These are phyloP conservation scores for Tetanocera ferruginea DNA, from an alignment of 2,888 invertebrate genomes.

Conservation along the genomic window DNA sequence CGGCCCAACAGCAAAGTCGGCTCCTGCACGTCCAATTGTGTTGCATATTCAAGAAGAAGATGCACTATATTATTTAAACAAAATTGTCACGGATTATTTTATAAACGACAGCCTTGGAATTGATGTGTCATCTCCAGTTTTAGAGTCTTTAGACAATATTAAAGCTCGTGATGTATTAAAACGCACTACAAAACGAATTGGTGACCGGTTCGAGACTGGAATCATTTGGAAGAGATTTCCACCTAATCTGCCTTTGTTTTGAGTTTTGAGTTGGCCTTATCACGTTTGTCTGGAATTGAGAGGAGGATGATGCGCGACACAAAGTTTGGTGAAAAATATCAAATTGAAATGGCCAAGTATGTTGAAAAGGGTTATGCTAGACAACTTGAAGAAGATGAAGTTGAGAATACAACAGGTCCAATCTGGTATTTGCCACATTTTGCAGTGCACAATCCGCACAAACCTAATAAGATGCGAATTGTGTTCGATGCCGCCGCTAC, in stretches of 20 bases:
- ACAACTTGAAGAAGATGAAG: constrained; percentile 8
- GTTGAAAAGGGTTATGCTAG: too few species aligned
- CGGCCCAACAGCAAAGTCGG: too few species aligned
- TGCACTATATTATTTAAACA: background rate
- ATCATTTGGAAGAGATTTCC: too few species aligned
- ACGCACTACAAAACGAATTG: too few species aligned
- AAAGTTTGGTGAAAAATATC: background rate
- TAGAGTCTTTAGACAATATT: too few species aligned
- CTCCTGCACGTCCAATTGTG: constrained; percentile 1
- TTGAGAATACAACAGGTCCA: background rate
- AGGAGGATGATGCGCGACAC: background rate
- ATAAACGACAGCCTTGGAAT: too few species aligned
- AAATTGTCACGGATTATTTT: constrained; percentile 20
- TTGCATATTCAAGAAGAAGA: constrained; percentile 25
- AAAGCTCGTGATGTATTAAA: too few species aligned
- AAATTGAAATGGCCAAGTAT: constrained; percentile 44
- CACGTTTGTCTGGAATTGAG: too few species aligned
- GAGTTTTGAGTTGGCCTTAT: too few species aligned
- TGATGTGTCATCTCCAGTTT: too few species aligned
- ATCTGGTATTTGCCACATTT: constrained; percentile 57
- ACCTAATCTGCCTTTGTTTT: too few species aligned
- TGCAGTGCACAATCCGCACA: constrained; percentile 53
- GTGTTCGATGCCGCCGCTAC: constrained; percentile 59
- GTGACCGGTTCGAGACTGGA: too few species aligned
- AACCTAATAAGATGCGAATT: constrained; percentile 52